Percentiles rank a stretch among this genome's conserved stretches.
phyloP scores from a whole-genome alignment of 2,888 invertebrate genomes.

The Ormyrus pomaceus region DNA sequence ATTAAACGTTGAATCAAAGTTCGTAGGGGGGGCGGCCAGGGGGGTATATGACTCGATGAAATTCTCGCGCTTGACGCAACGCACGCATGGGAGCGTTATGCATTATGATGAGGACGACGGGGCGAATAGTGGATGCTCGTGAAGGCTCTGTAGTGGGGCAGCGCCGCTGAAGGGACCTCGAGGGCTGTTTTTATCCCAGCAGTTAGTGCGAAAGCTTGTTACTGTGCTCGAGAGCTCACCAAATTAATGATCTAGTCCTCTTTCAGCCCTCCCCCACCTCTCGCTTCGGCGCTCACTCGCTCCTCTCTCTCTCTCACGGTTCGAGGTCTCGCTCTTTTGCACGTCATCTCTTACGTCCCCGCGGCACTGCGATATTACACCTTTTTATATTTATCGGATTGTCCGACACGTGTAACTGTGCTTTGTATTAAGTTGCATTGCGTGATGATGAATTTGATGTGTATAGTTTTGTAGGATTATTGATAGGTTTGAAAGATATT shows the following conservation, averaged over 20 bases:
- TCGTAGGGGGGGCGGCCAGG: neutral
- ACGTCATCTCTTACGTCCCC: conserved; percentile 26
- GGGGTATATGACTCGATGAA: conserved; percentile 40
- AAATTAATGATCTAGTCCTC: conserved; percentile 71
- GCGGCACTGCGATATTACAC: neutral
- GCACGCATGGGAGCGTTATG: conserved; percentile 34
- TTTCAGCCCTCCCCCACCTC: too few relatives aligned
- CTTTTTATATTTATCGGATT: neutral
- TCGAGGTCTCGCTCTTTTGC: neutral
- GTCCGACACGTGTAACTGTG: neutral
- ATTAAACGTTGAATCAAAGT: conserved; percentile 43
- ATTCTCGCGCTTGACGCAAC: conserved; percentile 7
- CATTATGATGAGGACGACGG: conserved; percentile 35
- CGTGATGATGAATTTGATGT: too few relatives aligned
- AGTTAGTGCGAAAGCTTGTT: conserved; percentile 73
- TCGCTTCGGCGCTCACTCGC: too few relatives aligned
- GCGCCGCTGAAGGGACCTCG: conserved; percentile 15
- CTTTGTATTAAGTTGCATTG: too few relatives aligned
- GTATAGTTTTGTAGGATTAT: too few relatives aligned
- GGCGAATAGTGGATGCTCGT: conserved; percentile 37
- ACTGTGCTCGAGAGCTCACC: conserved; percentile 65
- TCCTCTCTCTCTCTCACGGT: too few relatives aligned
- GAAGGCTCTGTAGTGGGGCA: neutral
- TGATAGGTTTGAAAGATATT: too few relatives aligned
- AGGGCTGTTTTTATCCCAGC: conserved; percentile 61